Evolutionary conservation across 2,888 invertebrate genomes (phyloP).

Genomic region (Ophonus ardosiacus): DNA sequence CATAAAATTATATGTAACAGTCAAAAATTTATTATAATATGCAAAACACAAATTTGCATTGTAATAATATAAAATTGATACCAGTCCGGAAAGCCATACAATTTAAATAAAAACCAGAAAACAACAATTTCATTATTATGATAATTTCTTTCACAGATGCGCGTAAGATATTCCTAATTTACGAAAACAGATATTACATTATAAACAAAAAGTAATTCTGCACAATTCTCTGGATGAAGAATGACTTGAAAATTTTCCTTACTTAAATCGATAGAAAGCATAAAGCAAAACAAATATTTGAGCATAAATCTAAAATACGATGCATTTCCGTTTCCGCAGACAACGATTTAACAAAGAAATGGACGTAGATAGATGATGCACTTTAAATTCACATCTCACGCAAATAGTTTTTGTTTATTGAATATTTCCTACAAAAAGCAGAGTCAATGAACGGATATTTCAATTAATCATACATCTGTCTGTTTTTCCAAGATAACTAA

Average conservation of each 20-base stretch:
- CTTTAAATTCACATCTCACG: background rate
- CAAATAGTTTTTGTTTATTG: slow-evolving; percentile 27
- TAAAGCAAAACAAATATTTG: slow-evolving; percentile 15
- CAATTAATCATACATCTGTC: slow-evolving; percentile 16
- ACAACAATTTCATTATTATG: slow-evolving; percentile 17
- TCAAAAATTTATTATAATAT: background rate
- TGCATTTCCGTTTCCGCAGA: slow-evolving; percentile 1
- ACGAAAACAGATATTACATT: background rate
- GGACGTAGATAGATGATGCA: slow-evolving; percentile 1
- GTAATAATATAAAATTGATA: background rate
- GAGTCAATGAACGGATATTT: background rate
- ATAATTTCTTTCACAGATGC: background rate
- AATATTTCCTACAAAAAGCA: slow-evolving; percentile 12
- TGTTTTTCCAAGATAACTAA: slow-evolving; percentile 3
- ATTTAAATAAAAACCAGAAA: background rate
- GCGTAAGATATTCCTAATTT: background rate
- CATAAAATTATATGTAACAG: too few species aligned
- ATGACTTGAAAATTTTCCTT: background rate
- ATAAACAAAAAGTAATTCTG: background rate
- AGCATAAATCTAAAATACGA: slow-evolving; percentile 2
- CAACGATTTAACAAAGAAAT: background rate
- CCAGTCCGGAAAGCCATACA: background rate
- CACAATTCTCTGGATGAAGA: background rate
- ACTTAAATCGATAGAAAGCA: background rate
- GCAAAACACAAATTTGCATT: background rate